phyloP scores from a whole-genome alignment of 2,888 invertebrate species.

The Phragmatobia fuliginosa region DNA sequence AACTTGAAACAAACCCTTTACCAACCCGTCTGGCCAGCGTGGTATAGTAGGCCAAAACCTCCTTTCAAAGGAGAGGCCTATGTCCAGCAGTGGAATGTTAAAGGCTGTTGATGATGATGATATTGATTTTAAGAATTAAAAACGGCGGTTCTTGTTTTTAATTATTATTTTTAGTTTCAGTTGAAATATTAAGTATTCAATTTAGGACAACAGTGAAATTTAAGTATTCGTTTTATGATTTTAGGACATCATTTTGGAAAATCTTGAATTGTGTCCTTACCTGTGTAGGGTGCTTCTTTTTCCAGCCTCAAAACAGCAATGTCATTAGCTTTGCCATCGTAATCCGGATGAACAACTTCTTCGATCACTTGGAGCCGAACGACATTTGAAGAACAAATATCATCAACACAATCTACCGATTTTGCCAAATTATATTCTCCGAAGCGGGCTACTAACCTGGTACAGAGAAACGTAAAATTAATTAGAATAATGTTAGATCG shows the following conservation, averaged over 20 bases:
- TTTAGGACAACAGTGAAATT: not conserved
- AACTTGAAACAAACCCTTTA: too few species aligned
- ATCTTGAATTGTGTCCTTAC: constrained; percentile 40
- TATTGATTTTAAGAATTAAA: too few species aligned
- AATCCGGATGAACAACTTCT: constrained; percentile 52
- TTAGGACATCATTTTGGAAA: not conserved
- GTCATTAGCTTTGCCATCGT: constrained; percentile 55
- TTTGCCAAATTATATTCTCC: constrained; percentile 57
- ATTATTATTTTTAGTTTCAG: too few species aligned
- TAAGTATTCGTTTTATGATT: not conserved
- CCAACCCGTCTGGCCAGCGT: too few species aligned
- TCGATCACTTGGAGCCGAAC: constrained; percentile 47
- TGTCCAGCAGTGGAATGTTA: too few species aligned
- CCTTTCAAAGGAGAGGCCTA: too few species aligned
- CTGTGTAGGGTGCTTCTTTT: constrained; percentile 59
- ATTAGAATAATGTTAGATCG: not conserved
- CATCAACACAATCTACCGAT: constrained; percentile 47
- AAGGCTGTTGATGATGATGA: too few species aligned
- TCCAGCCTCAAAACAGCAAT: constrained; percentile 61
- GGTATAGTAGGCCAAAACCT: too few species aligned
- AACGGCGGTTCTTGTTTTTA: too few species aligned
- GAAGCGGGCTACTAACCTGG: constrained; percentile 55
- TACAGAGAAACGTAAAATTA: constrained; percentile 17
- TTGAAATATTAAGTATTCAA: too few species aligned
- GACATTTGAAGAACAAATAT: constrained; percentile 53